phyloP scores from a whole-genome alignment of 1,140 invertebrate genomes.

The Camponotus floridanus region DNA sequence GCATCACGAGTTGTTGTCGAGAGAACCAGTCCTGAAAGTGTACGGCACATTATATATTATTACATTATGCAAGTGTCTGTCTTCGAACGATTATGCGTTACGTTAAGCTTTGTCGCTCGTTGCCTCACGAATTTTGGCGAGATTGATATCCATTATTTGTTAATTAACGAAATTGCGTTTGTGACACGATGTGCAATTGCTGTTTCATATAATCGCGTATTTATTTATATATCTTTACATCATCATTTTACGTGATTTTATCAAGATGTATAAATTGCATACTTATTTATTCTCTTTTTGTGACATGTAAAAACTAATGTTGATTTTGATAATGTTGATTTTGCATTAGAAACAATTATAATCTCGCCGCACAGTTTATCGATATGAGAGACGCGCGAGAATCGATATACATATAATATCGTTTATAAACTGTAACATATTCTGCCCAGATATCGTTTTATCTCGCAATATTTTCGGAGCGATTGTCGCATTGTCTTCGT shows the following conservation, averaged over 20 bases:
- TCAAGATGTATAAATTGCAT: background rate
- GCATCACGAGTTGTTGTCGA: conserved; percentile 97
- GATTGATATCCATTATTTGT: conserved; percentile 15
- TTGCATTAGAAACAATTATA: background rate
- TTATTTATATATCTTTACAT: background rate
- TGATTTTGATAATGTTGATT: conserved; percentile 6
- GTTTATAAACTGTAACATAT: conserved; percentile 1
- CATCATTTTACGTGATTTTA: no score
- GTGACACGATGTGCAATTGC: background rate
- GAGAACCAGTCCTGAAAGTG: conserved; percentile 98
- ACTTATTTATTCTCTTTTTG: background rate
- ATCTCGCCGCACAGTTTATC: background rate
- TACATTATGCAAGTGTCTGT: conserved; percentile 6
- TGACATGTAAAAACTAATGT: background rate
- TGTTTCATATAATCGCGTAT: background rate
- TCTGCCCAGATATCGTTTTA: conserved; percentile 6
- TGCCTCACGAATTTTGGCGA: background rate
- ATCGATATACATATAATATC: background rate
- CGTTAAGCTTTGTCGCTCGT: background rate
- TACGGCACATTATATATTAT: background rate
- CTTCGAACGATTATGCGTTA: background rate
- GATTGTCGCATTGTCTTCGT: background rate
- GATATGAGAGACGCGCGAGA: background rate
- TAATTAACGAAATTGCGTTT: background rate
- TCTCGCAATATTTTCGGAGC: background rate